A percentile compares a stretch with the other conserved stretches of the same genome.
Conservation (phyloP, 2,113 vertebrate species). For the Planiliza haematocheilus region DNA sequence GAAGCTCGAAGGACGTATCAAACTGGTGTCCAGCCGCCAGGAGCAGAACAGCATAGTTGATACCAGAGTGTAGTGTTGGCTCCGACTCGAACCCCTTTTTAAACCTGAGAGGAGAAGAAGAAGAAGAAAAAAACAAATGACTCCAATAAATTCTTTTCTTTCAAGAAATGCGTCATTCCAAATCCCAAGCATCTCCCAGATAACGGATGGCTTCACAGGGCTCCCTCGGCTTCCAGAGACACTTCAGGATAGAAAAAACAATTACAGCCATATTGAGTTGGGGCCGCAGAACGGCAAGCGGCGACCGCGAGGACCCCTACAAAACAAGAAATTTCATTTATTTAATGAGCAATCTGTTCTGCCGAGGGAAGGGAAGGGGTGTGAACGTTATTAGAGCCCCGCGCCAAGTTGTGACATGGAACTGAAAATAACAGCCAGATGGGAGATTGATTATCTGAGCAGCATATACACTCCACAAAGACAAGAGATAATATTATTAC, state of each 20-base stretch:
- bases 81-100: slow-evolving; percentile 97
- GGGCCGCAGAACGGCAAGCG: slow-evolving; percentile 49
- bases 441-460: slow-evolving; percentile 52
- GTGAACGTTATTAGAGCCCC: slow-evolving; percentile 49
- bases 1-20: slow-evolving; percentile 97
- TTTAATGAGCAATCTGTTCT: slow-evolving; percentile 75
- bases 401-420: slow-evolving; percentile 46
- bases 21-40: slow-evolving; percentile 96
- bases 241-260: slow-evolving; percentile 47
- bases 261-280: slow-evolving; percentile 68
- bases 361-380: slow-evolving; percentile 29
- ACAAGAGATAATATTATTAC: slow-evolving; percentile 41
- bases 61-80: slow-evolving; percentile 97
- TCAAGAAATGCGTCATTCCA: slow-evolving; percentile 41
- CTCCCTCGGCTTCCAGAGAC: slow-evolving; percentile 24
- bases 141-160: slow-evolving; percentile 35
- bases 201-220: slow-evolving; percentile 25
- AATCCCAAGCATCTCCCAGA: slow-evolving; percentile 29
- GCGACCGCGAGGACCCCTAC: slow-evolving; percentile 33
- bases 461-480: slow-evolving; percentile 39
- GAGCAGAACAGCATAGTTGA: slow-evolving; percentile 97
- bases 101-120: slow-evolving; percentile 87
- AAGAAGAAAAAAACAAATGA: slow-evolving; percentile 10
- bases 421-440: slow-evolving; percentile 60
- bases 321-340: slow-evolving; percentile 63